phyloP scores from a whole-genome alignment of 2,797 vertebrate species.

The Enoplosus armatus region DNA sequence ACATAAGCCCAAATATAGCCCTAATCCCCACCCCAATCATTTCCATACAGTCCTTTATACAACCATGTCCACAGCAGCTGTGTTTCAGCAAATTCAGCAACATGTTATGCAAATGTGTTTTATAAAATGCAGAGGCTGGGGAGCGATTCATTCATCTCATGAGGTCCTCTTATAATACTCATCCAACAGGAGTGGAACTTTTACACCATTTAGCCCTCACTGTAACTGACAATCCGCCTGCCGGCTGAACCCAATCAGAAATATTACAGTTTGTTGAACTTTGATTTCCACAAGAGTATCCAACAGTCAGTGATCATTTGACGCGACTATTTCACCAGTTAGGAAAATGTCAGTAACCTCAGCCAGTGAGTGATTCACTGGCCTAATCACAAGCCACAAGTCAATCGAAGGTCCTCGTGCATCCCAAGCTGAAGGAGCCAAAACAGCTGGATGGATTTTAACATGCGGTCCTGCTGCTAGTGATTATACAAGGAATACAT shows the following conservation, averaged over 20 bases:
- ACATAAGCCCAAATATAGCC: slow-evolving; percentile 31
- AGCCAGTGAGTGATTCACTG: background rate
- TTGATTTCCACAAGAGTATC: slow-evolving; percentile 23
- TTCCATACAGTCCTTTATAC: slow-evolving; percentile 25
- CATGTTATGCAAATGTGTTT: slow-evolving; percentile 63
- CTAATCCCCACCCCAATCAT: slow-evolving; percentile 43
- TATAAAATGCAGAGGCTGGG: slow-evolving; percentile 45
- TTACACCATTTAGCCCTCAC: slow-evolving; percentile 35
- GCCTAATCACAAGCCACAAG: slow-evolving; percentile 15
- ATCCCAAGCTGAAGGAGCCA: slow-evolving; percentile 20
- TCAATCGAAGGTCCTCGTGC: slow-evolving; percentile 37
- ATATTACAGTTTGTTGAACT: slow-evolving; percentile 54
- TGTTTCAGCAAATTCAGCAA: slow-evolving; percentile 63
- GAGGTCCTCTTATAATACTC: slow-evolving; percentile 38
- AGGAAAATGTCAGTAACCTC: slow-evolving; percentile 15
- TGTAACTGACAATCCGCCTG: slow-evolving; percentile 32
- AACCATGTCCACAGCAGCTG: slow-evolving; percentile 24
- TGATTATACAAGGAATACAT: background rate
- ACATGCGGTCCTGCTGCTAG: slow-evolving; percentile 1
- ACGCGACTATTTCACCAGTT: slow-evolving; percentile 26
- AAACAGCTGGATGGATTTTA: slow-evolving; percentile 29
- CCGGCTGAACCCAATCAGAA: slow-evolving; percentile 56
- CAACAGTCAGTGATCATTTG: slow-evolving; percentile 28
- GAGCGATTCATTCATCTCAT: slow-evolving; percentile 61
- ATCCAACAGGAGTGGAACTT: slow-evolving; percentile 32